phyloP scores from a whole-genome alignment of 2,113 vertebrate genomes.

The Prunella himalayana region DNA sequence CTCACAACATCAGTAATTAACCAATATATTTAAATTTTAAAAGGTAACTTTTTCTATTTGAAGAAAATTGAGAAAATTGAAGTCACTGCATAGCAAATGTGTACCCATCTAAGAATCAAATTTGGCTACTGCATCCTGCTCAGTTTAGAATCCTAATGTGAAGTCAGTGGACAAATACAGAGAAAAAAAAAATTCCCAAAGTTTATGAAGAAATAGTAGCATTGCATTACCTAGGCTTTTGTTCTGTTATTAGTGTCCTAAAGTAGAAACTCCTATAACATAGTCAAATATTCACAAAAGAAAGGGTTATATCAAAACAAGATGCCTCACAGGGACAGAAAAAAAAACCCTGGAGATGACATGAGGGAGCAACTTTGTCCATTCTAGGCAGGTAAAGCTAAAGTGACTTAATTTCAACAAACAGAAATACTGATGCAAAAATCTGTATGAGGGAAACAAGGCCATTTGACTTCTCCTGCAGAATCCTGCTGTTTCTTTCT shows the following conservation, averaged over 20 bases:
- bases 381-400: not conserved
- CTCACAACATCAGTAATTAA: not conserved
- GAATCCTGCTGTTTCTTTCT: not conserved
- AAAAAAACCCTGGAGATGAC: not conserved
- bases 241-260: not conserved
- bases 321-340: not conserved
- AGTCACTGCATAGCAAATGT: not conserved
- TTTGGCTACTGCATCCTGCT: not conserved
- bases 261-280: not conserved
- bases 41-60: not conserved
- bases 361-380: not conserved
- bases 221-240: not conserved
- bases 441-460: not conserved
- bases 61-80: not conserved
- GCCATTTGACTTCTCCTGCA: not conserved
- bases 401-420: not conserved
- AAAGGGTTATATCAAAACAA: not conserved
- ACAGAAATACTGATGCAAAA: not conserved
- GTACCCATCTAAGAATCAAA: not conserved
- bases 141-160: not conserved
- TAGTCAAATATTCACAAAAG: not conserved
- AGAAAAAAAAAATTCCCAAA: not conserved
- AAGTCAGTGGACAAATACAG: not conserved
- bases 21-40: not conserved
- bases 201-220: not conserved